Evolutionary conservation across 2,113 vertebrate genomes (phyloP).

Genomic region (Trochalopteron elliotii): DNA sequence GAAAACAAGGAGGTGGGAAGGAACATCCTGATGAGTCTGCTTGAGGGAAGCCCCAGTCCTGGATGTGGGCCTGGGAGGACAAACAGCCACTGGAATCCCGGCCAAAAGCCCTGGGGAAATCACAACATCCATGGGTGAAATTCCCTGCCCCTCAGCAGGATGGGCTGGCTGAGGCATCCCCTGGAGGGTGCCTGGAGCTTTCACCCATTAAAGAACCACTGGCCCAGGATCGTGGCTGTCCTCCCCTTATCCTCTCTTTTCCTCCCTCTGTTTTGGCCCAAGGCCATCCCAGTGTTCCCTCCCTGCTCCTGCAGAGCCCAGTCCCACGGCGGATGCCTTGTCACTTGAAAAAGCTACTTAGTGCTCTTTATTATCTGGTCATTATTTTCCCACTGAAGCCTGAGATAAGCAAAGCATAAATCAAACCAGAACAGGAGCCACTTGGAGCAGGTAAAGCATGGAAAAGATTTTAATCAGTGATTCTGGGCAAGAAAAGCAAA

Average conservation of each 20-base stretch:
- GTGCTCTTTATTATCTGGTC: conserved; percentile 62
- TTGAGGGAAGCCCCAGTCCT: accelerated
- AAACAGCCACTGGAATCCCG: accelerated
- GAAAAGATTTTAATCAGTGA: conserved; percentile 16
- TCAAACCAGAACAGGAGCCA: neutral
- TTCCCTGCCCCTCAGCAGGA: neutral
- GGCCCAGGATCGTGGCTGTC: neutral
- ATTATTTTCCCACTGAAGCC: conserved; percentile 52
- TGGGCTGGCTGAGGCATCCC: neutral
- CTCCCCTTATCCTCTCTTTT: neutral
- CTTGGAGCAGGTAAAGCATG: conserved; percentile 37
- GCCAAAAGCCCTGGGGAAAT: neutral
- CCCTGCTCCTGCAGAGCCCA: neutral
- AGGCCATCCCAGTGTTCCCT: neutral
- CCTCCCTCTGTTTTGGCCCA: neutral
- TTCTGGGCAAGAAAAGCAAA: conserved; percentile 17
- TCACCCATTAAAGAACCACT: neutral
- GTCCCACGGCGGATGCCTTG: neutral
- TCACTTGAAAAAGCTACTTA: conserved; percentile 49
- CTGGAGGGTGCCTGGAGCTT: neutral
- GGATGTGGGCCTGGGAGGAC: neutral
- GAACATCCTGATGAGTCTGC: neutral
- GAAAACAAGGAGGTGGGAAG: neutral
- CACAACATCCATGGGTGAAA: neutral
- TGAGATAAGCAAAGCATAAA: conserved; percentile 50